Evolutionary conservation across 2,888 invertebrate species (phyloP).

Genomic region (Drosophila suboccidentalis): DNA sequence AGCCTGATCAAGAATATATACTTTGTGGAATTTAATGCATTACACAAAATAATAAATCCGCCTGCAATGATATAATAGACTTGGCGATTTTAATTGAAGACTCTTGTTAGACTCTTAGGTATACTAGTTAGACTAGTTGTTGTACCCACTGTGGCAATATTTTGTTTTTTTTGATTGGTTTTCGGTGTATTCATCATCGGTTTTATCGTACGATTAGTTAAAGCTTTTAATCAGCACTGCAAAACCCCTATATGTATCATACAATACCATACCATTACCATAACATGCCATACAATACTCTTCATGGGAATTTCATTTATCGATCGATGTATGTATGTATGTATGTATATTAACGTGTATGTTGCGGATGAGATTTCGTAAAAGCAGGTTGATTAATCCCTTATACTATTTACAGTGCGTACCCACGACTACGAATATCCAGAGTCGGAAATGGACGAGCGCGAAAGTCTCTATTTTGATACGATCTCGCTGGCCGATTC

Average conservation of each 20-base stretch:
- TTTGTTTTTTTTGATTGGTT: slow-evolving; percentile 37
- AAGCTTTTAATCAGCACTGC: slow-evolving; percentile 25
- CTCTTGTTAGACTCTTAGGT: neutral
- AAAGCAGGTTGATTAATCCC: slow-evolving; percentile 34
- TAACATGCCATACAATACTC: slow-evolving; percentile 1
- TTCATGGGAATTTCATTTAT: neutral
- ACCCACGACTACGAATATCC: slow-evolving; percentile 85
- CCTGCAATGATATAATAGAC: neutral
- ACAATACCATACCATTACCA: slow-evolving; percentile 17
- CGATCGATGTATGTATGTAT: neutral
- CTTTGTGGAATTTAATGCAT: no score
- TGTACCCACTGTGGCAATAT: slow-evolving; percentile 6
- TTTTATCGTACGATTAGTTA: slow-evolving; percentile 39
- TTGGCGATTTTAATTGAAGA: neutral
- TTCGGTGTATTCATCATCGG: neutral
- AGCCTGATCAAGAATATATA: no score
- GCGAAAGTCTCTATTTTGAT: slow-evolving; percentile 85
- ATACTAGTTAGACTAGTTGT: neutral
- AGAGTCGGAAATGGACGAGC: slow-evolving; percentile 85
- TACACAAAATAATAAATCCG: no score
- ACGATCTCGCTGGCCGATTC: slow-evolving; percentile 85
- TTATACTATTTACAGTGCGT: slow-evolving; percentile 78
- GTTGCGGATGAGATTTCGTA: neutral
- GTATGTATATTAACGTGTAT: slow-evolving; percentile 10
- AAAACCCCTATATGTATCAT: neutral